Evolutionary conservation across 2,888 invertebrate species (phyloP), one percentile per base, ranked within the genome.

Genomic region (Spialia ferax): DNA sequence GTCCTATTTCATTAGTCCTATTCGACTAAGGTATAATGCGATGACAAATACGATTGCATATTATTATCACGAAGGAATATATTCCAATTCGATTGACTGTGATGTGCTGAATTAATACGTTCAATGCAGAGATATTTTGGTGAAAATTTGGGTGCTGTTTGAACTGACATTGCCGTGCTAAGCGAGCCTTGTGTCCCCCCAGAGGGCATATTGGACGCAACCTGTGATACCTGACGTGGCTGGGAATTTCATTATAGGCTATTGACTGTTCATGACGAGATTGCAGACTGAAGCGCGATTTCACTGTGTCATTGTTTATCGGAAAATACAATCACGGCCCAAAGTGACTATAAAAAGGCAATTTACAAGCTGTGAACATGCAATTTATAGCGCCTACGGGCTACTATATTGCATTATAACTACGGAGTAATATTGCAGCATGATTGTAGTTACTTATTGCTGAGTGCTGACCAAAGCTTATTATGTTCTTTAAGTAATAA

Each of bases 191-290:
- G 77, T 84, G 84, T 81, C 83, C 85, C 86, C 45, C 89, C 87
- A 77, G 80, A 82, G 87, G 89, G 85, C 82, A 84, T 89, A 89
- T 89, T 87, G 88, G 84, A 88, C 82, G 88, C 89, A 89, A 91
- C 91, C 88, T 87, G 84, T 83, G 86, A 86, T 91, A 91, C 86
- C 88, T 91, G 87, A 85, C 85, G 83, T 85, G 81, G 82, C 82
- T 79, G 82, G 80, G 86, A 89, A 91, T 91, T 91, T 89, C 86
- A 91, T 91, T 91, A 91, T 81, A 79, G 83, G 82, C 80, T 85
- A 86, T 88, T 83, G 85, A 87, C 80, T 85, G 82, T 79, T 85
- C 82, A 86, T 85, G 84, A 83, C 83, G 81, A 82, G 80, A 71
- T 70, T 75, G 77, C 79, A 82, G 82, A 48, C 45, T 50, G 57